Base-by-base conservation (phyloP, 2,113 vertebrate species). In the Anoplopoma fimbria region DNA sequence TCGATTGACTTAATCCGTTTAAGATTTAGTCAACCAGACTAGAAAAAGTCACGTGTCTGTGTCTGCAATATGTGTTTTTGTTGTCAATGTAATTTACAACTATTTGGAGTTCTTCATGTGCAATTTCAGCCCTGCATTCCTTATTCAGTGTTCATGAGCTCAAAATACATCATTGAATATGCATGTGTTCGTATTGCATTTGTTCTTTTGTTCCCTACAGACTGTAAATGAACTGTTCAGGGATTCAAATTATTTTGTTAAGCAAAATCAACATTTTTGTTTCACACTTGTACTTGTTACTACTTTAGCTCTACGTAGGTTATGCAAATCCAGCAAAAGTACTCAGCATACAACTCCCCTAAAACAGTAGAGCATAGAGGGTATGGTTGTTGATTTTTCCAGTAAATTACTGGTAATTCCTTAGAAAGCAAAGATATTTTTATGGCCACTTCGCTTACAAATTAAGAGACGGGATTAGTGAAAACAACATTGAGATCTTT, bases 141-240 rank as follows among this genome's bases (percentile, higher is more conserved):
- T 71, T 69, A 47, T 69, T 57, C 27, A 75, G 53, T 67, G 33
- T 53, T 64, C 23, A 36, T 31, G 4, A 36, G 15, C 55, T 38
- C 12, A 49, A 9, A 62, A 62, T n/a, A 27, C 4, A 53, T 12
- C 7, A 13, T 38, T 38, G 8, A 25, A 40, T 79, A 42, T 58
- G 38, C 34, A 73, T 65, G 45, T 9, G 4, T 47, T 58, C 2
- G 57, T 27, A 14, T 12, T 47, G n/a, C n/a, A n/a, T n/a, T n/a
- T n/a, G n/a, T n/a, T n/a, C n/a, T n/a, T n/a, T n/a, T n/a, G n/a
- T n/a, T n/a, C n/a, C n/a, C n/a, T n/a, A n/a, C n/a, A n/a, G n/a
- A n/a, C n/a, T n/a, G 23, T 47, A 27, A 60, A 53, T 63, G 2
- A 62, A 34, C 2, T 55, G 3, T 15, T 31, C 31, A 17, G 12